Percentiles rank a stretch among this genome's conserved stretches.
phyloP scores from a whole-genome alignment of 2,113 vertebrate genomes.

The Onychostoma macrolepis region DNA sequence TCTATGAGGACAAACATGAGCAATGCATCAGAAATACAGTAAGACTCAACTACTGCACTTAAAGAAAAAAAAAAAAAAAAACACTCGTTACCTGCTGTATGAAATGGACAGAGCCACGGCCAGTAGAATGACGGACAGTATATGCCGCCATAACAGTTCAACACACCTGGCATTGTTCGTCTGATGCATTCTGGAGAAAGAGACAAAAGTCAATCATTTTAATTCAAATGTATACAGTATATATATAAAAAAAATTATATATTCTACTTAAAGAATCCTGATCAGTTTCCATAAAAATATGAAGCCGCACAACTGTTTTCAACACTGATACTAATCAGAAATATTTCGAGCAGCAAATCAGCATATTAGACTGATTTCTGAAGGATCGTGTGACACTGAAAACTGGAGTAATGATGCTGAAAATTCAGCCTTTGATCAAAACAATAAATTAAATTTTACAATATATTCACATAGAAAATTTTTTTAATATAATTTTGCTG shows the following conservation, averaged over 20 bases:
- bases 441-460: not conserved
- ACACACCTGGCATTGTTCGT: slow-evolving; percentile 98
- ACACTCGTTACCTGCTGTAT: slow-evolving; percentile 89
- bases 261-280: too few species aligned
- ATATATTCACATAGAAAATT: not conserved
- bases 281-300: too few species aligned
- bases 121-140: slow-evolving; percentile 91
- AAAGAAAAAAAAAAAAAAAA: not conserved
- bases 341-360: too few species aligned
- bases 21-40: not conserved
- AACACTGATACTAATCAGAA: too few species aligned
- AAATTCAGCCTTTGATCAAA: not conserved
- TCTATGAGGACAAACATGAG: slow-evolving; percentile 69
- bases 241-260: too few species aligned
- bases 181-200: slow-evolving; percentile 93
- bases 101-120: slow-evolving; percentile 89
- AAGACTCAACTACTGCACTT: not conserved
- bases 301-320: too few species aligned
- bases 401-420: not conserved
- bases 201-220: not conserved
- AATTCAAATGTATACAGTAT: too few species aligned
- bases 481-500: not conserved
- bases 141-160: slow-evolving; percentile 96
- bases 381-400: not conserved
- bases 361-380: not conserved